Conservation (phyloP, 2,888 invertebrate species). For the Lithosia quadra region DNA sequence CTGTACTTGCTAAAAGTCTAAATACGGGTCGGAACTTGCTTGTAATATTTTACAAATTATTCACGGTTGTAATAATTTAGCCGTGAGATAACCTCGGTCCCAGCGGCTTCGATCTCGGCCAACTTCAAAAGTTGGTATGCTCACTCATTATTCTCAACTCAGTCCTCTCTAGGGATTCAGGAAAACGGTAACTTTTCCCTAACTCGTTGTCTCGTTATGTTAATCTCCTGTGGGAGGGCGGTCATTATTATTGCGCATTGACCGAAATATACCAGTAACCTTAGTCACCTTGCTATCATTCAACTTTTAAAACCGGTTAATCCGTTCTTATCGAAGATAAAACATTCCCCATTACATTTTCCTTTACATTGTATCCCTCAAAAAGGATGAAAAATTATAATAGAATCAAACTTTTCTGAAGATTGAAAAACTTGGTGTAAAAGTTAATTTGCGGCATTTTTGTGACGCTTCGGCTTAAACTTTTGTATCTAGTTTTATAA, state of each 20-base stretch:
- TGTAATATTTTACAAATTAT: slow-evolving; percentile 20
- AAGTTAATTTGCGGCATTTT: slow-evolving; percentile 21
- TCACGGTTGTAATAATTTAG: slow-evolving; percentile 33
- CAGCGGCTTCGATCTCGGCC: slow-evolving; percentile 51
- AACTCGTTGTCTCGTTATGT: slow-evolving; percentile 72
- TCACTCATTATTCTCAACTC: slow-evolving; percentile 69
- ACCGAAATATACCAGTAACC: slow-evolving; percentile 42
- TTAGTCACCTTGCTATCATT: slow-evolving; percentile 14
- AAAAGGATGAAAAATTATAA: slow-evolving; percentile 26
- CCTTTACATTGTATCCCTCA: slow-evolving; percentile 15
- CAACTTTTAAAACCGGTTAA: not conserved
- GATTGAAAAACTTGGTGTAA: slow-evolving; percentile 40
- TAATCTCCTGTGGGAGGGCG: slow-evolving; percentile 62
- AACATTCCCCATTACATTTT: slow-evolving; percentile 9
- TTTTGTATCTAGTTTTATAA: slow-evolving; percentile 14
- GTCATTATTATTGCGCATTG: slow-evolving; percentile 62
- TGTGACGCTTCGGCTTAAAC: slow-evolving; percentile 25
- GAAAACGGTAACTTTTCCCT: slow-evolving; percentile 67
- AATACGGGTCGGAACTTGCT: slow-evolving; percentile 9
- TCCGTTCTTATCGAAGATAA: not conserved
- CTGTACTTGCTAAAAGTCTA: not conserved
- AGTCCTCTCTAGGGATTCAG: slow-evolving; percentile 55
- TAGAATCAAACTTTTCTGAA: slow-evolving; percentile 32
- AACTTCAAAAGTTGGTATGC: slow-evolving; percentile 62
- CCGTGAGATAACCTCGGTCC: slow-evolving; percentile 41